Evolutionary conservation across 2,888 invertebrate species (phyloP), one percentile per base, ranked within the genome.

Genomic region (Cryptocheilus praepositus): DNA sequence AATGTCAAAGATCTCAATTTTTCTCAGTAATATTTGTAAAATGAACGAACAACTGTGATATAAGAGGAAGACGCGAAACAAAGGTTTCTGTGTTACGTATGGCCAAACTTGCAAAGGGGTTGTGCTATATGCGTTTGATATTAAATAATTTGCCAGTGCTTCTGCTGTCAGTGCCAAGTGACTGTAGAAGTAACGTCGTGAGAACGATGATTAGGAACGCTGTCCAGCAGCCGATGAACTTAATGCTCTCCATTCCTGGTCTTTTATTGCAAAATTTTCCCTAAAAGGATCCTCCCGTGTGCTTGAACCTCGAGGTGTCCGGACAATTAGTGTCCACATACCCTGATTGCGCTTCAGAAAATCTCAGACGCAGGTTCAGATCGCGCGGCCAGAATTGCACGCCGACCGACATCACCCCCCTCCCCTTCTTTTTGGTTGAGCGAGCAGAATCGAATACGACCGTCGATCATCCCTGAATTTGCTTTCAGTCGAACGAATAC

Each of bases 161-260:
- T 25, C 25, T 4, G 21, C 25, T 4, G 21, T 22, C 25, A 53
- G 19, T 62, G 53, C 28, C 54, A n/a, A 22, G 52, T 53, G 7
- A 19, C 59, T 49, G 16, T n/a, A 45, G 64, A 62, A 61, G 21
- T 56, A 15, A 51, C 44, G 46, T 49, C 51, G 28, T 67, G 56
- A 67, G 61, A 64, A 54, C 7, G 36, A 64, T 21, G 2, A 28
- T 44, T 65, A 65, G 65, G 70, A 69, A 69, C 53, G 57, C 61
- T 64, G 64, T 67, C 77, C 79, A 74, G 77, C 78, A 79, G 77
- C 71, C 59, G 62, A 71, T 55, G 57, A 67, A 66, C 63, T 61
- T 69, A 16, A n/a, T 43, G 19, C 22, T 53, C 53, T 53, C 22
- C 21, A 36, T 36, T 36, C 36, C 36, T 11, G 36, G 36, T 36